phyloP scores from a whole-genome alignment of 2,113 vertebrate genomes.

The Rhadina sibilatrix region DNA sequence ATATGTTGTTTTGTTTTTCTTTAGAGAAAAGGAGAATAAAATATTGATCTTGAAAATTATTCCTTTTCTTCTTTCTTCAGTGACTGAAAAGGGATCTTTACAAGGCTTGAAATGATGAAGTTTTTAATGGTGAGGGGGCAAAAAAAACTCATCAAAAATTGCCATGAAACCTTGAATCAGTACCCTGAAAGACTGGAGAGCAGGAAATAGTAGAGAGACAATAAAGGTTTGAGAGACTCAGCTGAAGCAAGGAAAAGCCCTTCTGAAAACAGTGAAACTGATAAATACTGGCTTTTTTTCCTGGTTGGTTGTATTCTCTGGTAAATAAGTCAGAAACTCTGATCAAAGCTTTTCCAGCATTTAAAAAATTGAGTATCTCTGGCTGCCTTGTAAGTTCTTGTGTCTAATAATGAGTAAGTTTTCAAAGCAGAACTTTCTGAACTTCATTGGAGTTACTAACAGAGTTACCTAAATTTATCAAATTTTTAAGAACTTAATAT shows the following conservation, averaged over 20 bases:
- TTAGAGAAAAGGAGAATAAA: background rate
- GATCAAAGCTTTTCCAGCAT: background rate
- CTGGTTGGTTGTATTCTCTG: background rate
- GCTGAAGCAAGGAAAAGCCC: background rate
- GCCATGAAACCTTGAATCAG: background rate
- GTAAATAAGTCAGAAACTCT: background rate
- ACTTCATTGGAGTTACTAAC: background rate
- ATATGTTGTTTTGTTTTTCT: background rate
- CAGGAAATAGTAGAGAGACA: background rate
- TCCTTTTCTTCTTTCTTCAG: background rate
- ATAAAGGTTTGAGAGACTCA: background rate
- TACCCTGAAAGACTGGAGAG: background rate
- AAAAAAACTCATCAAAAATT: fast-evolving
- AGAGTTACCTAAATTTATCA: background rate
- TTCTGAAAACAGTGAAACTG: background rate
- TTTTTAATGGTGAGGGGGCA: background rate
- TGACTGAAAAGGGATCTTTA: background rate
- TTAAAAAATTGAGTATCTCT: background rate
- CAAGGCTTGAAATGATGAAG: background rate
- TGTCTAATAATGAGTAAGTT: background rate
- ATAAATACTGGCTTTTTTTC: background rate
- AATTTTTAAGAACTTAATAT: background rate
- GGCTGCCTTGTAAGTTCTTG: background rate
- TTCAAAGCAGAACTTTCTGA: background rate
- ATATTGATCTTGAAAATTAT: background rate